Conservation (phyloP, 1,140 invertebrate species). For the Drosophila pruinosa region DNA sequence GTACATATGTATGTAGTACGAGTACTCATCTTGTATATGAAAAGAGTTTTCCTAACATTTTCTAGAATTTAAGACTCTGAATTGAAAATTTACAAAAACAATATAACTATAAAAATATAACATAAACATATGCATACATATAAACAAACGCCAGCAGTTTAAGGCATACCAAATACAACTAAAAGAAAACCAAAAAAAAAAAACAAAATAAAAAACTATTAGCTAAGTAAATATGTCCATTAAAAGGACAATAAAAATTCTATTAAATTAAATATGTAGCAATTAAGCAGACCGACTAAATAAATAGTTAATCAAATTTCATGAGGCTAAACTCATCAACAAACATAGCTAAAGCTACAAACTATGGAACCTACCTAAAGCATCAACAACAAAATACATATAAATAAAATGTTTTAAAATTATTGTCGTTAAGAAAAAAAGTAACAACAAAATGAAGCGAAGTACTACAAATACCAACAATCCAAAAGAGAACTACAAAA, state of each 20-base stretch:
- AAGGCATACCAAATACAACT: slow-evolving; percentile 35
- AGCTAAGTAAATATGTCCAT: slow-evolving; percentile 75
- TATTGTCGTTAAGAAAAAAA: slow-evolving; percentile 58
- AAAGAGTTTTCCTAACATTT: slow-evolving; percentile 69
- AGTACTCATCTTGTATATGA: slow-evolving; percentile 16
- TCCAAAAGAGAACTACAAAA: slow-evolving; percentile 46
- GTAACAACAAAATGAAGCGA: slow-evolving; percentile 21
- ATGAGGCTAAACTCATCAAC: slow-evolving; percentile 51
- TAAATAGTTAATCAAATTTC: slow-evolving; percentile 28
- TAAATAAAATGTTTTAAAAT: slow-evolving; percentile 66
- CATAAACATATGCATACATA: slow-evolving; percentile 15
- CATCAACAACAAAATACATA: slow-evolving; percentile 21
- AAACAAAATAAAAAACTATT: slow-evolving; percentile 48
- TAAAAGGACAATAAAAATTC: slow-evolving; percentile 76
- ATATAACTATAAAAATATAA: slow-evolving; percentile 12
- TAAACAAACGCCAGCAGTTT: slow-evolving; percentile 33
- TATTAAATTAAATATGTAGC: slow-evolving; percentile 51
- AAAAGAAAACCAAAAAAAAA: slow-evolving; percentile 13
- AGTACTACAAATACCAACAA: slow-evolving; percentile 16
- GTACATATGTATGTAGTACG: neutral
- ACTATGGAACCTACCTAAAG: slow-evolving; percentile 34
- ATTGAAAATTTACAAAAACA: slow-evolving; percentile 36
- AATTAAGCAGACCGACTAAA: slow-evolving; percentile 50
- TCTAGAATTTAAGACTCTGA: slow-evolving; percentile 65
- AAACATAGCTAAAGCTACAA: slow-evolving; percentile 30